A percentile compares a stretch with the other conserved stretches of the same genome.
These are phyloP conservation scores for Monodelphis domestica DNA, from an alignment of 2,797 vertebrate genomes.

Conservation along the genomic window DNA sequence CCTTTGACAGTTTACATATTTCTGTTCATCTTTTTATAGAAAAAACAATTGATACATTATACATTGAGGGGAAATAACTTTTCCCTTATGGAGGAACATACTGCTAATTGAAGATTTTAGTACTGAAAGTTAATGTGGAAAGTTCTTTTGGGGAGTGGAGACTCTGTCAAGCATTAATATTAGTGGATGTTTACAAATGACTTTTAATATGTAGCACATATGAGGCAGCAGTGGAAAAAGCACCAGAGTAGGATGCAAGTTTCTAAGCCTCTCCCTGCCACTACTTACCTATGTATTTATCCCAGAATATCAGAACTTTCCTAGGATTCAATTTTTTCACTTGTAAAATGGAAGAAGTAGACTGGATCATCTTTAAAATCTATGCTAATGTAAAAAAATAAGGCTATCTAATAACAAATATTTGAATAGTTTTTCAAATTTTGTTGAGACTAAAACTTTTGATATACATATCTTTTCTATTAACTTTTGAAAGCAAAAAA, in stretches of 20 bases:
- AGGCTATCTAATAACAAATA: neutral
- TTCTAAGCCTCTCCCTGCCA: neutral
- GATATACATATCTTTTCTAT: neutral
- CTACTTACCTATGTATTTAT: neutral
- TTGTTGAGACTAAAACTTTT: neutral
- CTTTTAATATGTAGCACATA: neutral
- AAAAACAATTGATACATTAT: neutral
- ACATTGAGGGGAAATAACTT: neutral
- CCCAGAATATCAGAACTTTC: neutral
- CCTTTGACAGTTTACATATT: neutral
- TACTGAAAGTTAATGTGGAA: neutral
- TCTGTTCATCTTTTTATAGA: neutral
- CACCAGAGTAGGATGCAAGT: neutral
- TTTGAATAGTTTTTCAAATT: neutral
- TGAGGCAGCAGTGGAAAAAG: neutral
- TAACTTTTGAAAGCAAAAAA: neutral
- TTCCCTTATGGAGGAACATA: neutral
- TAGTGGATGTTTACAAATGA: neutral
- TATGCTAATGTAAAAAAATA: neutral
- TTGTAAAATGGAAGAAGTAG: neutral
- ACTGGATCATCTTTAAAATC: neutral
- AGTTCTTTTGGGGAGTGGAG: neutral
- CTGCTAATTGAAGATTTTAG: neutral
- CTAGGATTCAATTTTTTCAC: neutral
- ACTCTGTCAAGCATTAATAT: neutral